Evolutionary conservation across 2,797 vertebrate species (phyloP).

Genomic region (Coracias cyanogaster): DNA sequence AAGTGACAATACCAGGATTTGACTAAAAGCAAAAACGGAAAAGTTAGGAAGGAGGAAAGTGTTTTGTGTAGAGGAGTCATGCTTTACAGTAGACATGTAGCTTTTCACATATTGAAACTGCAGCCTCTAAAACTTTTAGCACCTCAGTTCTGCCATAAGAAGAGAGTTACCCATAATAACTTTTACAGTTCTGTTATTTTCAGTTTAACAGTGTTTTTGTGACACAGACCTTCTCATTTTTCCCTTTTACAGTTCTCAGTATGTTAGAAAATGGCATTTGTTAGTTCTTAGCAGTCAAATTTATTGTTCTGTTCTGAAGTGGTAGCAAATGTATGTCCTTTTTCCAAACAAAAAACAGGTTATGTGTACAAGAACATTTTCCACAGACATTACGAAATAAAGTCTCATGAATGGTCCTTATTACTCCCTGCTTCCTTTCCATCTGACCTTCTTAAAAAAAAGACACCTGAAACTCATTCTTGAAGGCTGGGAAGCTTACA

Average conservation of each 20-base stretch:
- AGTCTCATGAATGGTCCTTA: background rate
- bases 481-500: background rate
- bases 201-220: background rate
- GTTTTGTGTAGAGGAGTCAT: fast-evolving
- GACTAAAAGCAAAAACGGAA: slow-evolving; percentile 79
- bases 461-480: background rate
- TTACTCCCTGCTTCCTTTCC: background rate
- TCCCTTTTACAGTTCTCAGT: background rate
- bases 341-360: background rate
- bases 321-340: background rate
- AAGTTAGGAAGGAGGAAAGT: background rate
- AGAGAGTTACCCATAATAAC: background rate
- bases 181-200: background rate
- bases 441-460: background rate
- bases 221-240: background rate
- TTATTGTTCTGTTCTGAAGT: background rate
- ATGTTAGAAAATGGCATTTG: background rate
- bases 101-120: background rate
- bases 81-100: fast-evolving
- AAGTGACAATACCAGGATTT: slow-evolving; percentile 92
- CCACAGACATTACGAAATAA: background rate
- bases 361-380: background rate
- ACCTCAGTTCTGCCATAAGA: background rate
- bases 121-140: background rate
- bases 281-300: background rate